phyloP scores from a whole-genome alignment of 2,888 invertebrate genomes.

The Nipponacmea schrenckii region DNA sequence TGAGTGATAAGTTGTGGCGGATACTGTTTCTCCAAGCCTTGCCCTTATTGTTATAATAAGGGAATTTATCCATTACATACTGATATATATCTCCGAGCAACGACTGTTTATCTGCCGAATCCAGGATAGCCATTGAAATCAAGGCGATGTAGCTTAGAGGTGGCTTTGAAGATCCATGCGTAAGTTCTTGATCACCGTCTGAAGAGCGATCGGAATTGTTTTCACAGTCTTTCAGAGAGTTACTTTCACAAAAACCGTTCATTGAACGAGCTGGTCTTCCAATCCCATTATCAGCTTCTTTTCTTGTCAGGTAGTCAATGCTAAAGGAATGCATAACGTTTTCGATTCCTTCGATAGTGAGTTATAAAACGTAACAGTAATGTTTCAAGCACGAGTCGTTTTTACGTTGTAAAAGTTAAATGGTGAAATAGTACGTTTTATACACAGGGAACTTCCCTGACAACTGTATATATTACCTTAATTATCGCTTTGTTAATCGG shows the following conservation, averaged over 20 bases:
- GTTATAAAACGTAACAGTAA: too few relatives aligned
- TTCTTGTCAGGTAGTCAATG: neutral
- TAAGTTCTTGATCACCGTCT: neutral
- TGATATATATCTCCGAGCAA: constrained; percentile 64
- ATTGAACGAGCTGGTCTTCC: neutral
- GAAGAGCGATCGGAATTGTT: too few relatives aligned
- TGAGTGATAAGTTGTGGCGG: constrained; percentile 62
- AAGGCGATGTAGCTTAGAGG: constrained; percentile 63
- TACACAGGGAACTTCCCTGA: too few relatives aligned
- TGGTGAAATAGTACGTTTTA: too few relatives aligned
- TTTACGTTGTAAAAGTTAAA: too few relatives aligned
- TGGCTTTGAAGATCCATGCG: constrained; percentile 40
- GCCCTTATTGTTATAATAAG: constrained; percentile 59
- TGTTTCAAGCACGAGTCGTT: too few relatives aligned
- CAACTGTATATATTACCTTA: too few relatives aligned
- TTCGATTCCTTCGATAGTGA: neutral
- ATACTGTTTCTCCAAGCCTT: constrained; percentile 65
- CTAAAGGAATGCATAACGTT: neutral
- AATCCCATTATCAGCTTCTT: neutral
- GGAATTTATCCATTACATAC: constrained; percentile 60
- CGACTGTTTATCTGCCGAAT: constrained; percentile 53
- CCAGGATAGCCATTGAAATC: constrained; percentile 65
- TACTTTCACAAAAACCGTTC: too few relatives aligned
- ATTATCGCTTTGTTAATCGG: too few relatives aligned
- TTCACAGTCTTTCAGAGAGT: too few relatives aligned